Evolutionary conservation across 2,888 invertebrate species (phyloP), one percentile per base, ranked within the genome.

Genomic region (Trissonchulus latispiculum): DNA sequence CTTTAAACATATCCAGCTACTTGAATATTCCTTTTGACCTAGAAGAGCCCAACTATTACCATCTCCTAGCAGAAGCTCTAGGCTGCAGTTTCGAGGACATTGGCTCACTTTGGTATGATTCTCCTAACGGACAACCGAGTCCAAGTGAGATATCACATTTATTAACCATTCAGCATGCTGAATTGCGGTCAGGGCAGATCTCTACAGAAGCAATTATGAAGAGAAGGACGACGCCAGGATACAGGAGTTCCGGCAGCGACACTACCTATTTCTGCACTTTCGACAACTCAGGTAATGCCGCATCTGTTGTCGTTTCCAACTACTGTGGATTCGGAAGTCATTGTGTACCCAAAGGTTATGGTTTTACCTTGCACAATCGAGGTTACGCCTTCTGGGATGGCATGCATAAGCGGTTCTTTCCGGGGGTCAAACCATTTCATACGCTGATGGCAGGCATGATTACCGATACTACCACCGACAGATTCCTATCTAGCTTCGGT

Each of bases 351-450:
- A 32, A 37, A 8, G 71, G 71, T n/a, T 73, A 71, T 36, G 73
- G 73, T 18, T 73, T 73, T 59, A 71, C 73, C 23, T 32, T 73
- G 37, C 68, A 71, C 64, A 71, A 71, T 36, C 73, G 73, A n/a
- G 73, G 59, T 15, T 36, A 36, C 59, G 36, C 37, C 8, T 36
- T 71, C 2, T 73, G 71, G 71, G 64, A 73, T 15, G 37, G 28
- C 48, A 18, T 28, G 64, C 62, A 36, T 33, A 3, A 59, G 8
- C 31, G 70, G 18, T 73, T 72, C 31, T 36, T n/a, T 2, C 64
- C 73, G 1, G 2, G 1, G 1, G 32, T 61, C 8, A 8, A 36
- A 2, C 71, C 73, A 2, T 70, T 64, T 32, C 37, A 36, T 32
- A 71, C 73, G 36, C 37, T 73, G 32, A 73, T 74, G 33, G 73